Evolutionary conservation across 2,888 invertebrate genomes (phyloP).

Genomic region (Orgyia antiqua): DNA sequence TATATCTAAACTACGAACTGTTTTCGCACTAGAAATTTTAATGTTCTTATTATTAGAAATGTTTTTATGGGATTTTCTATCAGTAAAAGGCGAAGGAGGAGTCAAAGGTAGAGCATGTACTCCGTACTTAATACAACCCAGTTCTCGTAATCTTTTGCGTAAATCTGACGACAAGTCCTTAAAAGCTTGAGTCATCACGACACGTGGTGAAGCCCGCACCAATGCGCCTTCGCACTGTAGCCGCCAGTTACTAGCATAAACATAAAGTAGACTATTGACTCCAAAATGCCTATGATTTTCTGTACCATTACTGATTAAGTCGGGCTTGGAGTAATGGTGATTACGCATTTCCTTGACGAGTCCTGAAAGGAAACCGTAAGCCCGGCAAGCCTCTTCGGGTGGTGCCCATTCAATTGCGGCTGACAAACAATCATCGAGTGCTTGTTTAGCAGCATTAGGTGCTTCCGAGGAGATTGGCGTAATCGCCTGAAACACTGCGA

Average conservation of each 20-base stretch:
- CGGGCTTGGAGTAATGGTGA: slow-evolving; percentile 36
- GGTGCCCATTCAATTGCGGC: slow-evolving; percentile 88
- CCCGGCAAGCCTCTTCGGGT: slow-evolving; percentile 89
- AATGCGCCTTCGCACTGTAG: slow-evolving; percentile 52
- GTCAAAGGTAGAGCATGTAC: slow-evolving; percentile 28
- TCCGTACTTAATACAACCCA: slow-evolving; percentile 53
- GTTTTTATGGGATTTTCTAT: slow-evolving; percentile 28
- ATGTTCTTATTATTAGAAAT: slow-evolving; percentile 18
- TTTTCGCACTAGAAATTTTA: slow-evolving; percentile 18
- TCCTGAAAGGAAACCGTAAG: slow-evolving; percentile 78
- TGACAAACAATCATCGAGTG: slow-evolving; percentile 87
- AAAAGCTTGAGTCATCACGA: slow-evolving; percentile 49
- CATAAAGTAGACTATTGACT: slow-evolving; percentile 30
- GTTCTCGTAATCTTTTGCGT: slow-evolving; percentile 50
- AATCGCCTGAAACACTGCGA: slow-evolving; percentile 85
- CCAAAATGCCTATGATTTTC: slow-evolving; percentile 20
- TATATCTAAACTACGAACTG: slow-evolving; percentile 42
- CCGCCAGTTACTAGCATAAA: slow-evolving; percentile 43
- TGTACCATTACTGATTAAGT: slow-evolving; percentile 33
- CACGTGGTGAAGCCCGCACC: slow-evolving; percentile 49
- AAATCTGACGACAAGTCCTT: slow-evolving; percentile 50
- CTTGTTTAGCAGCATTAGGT: slow-evolving; percentile 38
- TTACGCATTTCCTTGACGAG: slow-evolving; percentile 34
- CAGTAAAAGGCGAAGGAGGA: slow-evolving; percentile 19
- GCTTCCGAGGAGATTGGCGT: slow-evolving; percentile 45